Conservation (phyloP, 2,113 vertebrate genomes). For the Delphinapterus leucas region DNA sequence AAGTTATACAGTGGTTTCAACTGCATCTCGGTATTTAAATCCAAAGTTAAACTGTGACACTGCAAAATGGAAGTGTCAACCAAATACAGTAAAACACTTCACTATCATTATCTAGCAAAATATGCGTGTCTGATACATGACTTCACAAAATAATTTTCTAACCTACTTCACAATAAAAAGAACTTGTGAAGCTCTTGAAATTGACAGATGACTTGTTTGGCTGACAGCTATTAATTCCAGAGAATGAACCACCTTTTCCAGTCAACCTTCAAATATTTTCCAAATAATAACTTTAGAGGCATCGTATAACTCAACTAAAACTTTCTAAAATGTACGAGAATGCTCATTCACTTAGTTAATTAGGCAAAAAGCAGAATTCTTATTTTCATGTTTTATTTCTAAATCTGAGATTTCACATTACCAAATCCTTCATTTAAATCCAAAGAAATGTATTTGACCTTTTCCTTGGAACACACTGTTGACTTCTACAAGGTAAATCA, state of each 20-base stretch:
- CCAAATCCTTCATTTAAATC: background rate
- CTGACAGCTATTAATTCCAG: conserved; percentile 68
- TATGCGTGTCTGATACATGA: background rate
- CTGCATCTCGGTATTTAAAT: background rate
- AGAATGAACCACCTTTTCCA: conserved; percentile 46
- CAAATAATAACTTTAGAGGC: conserved; percentile 56
- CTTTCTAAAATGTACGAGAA: conserved; percentile 51
- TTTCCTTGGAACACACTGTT: background rate
- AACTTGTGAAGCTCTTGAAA: conserved; percentile 33
- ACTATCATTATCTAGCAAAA: conserved; percentile 29
- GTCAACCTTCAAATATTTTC: conserved; percentile 62
- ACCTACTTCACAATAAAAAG: conserved; percentile 35
- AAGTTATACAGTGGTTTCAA: background rate
- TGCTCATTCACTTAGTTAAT: conserved; percentile 23
- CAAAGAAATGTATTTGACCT: background rate
- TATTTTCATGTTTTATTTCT: conserved; percentile 16
- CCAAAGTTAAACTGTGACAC: conserved; percentile 20
- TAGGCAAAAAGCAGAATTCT: background rate
- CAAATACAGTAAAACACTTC: background rate
- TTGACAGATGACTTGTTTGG: conserved; percentile 40
- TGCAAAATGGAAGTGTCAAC: background rate
- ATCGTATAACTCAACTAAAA: conserved; percentile 50
- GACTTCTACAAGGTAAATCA: conserved; percentile 21
- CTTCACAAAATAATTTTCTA: conserved; percentile 39
- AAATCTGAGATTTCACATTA: background rate